These are phyloP conservation scores for Isaurus tuberculatus DNA, from an alignment of 92 coral and sea anemone species.

Conservation along the genomic window DNA sequence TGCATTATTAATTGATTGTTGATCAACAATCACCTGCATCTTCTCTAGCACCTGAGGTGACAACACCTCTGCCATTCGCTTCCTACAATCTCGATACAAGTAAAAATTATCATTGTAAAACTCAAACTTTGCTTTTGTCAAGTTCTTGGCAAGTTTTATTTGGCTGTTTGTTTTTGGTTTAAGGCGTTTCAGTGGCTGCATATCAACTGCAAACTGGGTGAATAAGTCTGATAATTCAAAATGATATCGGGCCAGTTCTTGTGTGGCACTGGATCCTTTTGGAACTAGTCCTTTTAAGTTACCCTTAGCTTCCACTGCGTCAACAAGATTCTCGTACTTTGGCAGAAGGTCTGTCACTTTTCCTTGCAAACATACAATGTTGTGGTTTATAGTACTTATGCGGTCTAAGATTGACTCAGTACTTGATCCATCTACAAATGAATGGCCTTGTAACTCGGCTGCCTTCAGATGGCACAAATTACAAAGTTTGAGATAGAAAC, in stretches of 20 bases:
- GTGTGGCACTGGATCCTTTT: slow-evolving; percentile 79
- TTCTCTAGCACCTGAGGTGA: slow-evolving; percentile 80
- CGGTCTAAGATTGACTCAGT: slow-evolving; percentile 70
- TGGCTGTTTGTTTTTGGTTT: slow-evolving; percentile 88
- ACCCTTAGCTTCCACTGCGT: slow-evolving; percentile 87
- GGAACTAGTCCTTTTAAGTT: slow-evolving; percentile 81
- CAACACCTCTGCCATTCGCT: slow-evolving; percentile 72
- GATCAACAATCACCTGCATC: slow-evolving; percentile 88
- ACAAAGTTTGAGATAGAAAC: slow-evolving; percentile 83
- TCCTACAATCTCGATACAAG: slow-evolving; percentile 80
- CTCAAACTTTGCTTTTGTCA: slow-evolving; percentile 79
- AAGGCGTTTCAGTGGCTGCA: slow-evolving; percentile 90
- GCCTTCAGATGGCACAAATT: slow-evolving; percentile 79
- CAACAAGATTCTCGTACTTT: slow-evolving; percentile 86
- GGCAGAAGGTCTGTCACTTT: slow-evolving; percentile 75
- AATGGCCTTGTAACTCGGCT: slow-evolving; percentile 78
- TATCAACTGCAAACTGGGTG: slow-evolving; percentile 94
- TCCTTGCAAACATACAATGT: slow-evolving; percentile 61
- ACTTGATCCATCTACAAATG: slow-evolving; percentile 69
- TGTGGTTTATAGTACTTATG: slow-evolving; percentile 67
- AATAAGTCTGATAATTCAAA: slow-evolving; percentile 92
- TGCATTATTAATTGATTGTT: slow-evolving; percentile 89
- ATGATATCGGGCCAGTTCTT: slow-evolving; percentile 89
- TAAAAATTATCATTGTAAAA: slow-evolving; percentile 81
- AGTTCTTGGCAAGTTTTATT: slow-evolving; percentile 82